Evolutionary conservation across 2,888 invertebrate species (phyloP), one percentile per base, ranked within the genome.

Genomic region (Diploptera punctata): DNA sequence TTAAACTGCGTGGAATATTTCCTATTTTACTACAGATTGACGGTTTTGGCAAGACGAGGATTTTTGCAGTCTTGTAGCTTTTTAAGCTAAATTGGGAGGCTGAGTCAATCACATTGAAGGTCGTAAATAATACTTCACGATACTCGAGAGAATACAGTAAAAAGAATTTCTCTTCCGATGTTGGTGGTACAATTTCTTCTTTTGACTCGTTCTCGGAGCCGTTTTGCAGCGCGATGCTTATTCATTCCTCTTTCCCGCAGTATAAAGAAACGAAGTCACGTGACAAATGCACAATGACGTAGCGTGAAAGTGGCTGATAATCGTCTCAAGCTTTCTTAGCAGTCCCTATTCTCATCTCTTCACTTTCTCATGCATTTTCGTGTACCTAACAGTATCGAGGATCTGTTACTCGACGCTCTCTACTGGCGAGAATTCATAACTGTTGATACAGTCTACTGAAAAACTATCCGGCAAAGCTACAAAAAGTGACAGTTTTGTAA

Each of bases 231-330:
- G 29, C 47, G 44, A 47, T 65, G 65, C 65, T 65, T 47, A 65
- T 29, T 65, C 65, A 47, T 44, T 26, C 47, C 29, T 24, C 26
- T 10, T 26, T 44, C 47, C 29, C 47, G 3, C 26, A 24, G 44
- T 24, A 47, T 65, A 44, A 44, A 65, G 47, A 65, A 62, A 43
- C 19, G 24, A 62, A 65, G 71, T 71, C 71, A 71, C 65, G 38
- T 33, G 62, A 62, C 65, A 71, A 69, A 65, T 71, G 31, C 65
- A 67, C 33, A 52, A 65, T 67, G 70, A 62, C 62, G 70, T 62
- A 49, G 70, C 62, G 70, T 70, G 62, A 62, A 62, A 70, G 62
- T 70, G 70, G 62, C 65, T 71, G 47, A 54, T 71, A 61, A 71
- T 70, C 61, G 70, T 19, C 62, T 47, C 47, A 65, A 26, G 60